Conservation (phyloP, 2,888 invertebrate genomes). For the Rhingia rostrata region DNA sequence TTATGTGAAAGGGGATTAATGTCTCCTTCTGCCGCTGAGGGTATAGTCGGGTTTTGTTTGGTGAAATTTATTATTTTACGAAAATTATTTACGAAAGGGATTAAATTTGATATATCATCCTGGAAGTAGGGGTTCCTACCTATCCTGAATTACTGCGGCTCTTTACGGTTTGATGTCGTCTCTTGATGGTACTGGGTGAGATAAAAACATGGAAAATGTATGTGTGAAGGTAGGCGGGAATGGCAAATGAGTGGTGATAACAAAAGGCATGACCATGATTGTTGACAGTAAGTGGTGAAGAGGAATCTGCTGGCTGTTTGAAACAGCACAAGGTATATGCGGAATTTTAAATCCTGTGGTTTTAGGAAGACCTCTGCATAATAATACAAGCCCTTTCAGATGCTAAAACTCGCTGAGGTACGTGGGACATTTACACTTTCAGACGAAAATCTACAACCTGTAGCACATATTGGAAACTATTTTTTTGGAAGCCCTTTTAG, state of each 20-base stretch:
- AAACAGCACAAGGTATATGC: not conserved
- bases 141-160: conserved; percentile 70
- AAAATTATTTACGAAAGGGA: conserved; percentile 73
- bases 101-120: conserved; percentile 69
- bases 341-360: not conserved
- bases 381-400: too few species aligned
- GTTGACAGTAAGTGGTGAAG: not conserved
- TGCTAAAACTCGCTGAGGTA: too few species aligned
- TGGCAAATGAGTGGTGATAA: not conserved
- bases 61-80: conserved; percentile 61
- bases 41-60: conserved; percentile 49
- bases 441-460: too few species aligned
- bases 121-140: conserved; percentile 22
- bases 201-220: conserved; percentile 11
- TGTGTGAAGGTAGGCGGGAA: not conserved
- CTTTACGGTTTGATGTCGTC: conserved; percentile 51
- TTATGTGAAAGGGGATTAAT: conserved; percentile 81
- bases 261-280: not conserved
- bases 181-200: conserved; percentile 17
- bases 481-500: too few species aligned
- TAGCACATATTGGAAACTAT: too few species aligned
- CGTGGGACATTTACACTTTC: too few species aligned
- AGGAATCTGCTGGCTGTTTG: not conserved
- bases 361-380: too few species aligned
- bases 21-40: conserved; percentile 75